phyloP scores from a whole-genome alignment of 1,140 invertebrate genomes.

The Orchesella cincta region DNA sequence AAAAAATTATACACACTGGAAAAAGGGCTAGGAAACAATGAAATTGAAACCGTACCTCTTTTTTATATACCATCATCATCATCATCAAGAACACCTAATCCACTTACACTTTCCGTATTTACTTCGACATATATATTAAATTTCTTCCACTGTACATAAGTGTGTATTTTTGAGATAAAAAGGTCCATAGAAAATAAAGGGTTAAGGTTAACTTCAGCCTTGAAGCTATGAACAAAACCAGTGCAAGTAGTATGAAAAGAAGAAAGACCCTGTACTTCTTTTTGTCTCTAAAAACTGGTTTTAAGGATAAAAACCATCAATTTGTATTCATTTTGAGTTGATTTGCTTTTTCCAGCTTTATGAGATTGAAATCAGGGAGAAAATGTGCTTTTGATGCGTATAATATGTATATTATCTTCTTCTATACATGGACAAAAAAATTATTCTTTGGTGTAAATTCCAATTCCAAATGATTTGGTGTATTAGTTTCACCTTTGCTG shows the following conservation, averaged over 20 bases:
- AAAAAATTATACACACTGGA: neutral
- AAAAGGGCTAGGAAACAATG: neutral
- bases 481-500: too few species aligned
- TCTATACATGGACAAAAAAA: too few species aligned
- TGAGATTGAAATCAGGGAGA: neutral
- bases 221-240: neutral
- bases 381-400: too few species aligned
- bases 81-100: too few species aligned
- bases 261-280: too few species aligned
- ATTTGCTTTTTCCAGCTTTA: slow-evolving; percentile 38
- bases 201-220: neutral
- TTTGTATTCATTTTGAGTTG: slow-evolving; percentile 51
- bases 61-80: neutral
- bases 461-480: too few species aligned
- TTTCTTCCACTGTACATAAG: neutral
- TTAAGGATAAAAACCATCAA: slow-evolving; percentile 47
- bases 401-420: too few species aligned
- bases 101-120: slow-evolving; percentile 10
- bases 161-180: neutral
- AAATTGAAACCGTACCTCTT: neutral
- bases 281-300: slow-evolving; percentile 42
- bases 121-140: too few species aligned
- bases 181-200: neutral
- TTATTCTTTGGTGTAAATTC: too few species aligned
- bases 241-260: slow-evolving; percentile 35